Conservation (phyloP, 1,140 invertebrate species). For the Oncopeltus fasciatus region DNA sequence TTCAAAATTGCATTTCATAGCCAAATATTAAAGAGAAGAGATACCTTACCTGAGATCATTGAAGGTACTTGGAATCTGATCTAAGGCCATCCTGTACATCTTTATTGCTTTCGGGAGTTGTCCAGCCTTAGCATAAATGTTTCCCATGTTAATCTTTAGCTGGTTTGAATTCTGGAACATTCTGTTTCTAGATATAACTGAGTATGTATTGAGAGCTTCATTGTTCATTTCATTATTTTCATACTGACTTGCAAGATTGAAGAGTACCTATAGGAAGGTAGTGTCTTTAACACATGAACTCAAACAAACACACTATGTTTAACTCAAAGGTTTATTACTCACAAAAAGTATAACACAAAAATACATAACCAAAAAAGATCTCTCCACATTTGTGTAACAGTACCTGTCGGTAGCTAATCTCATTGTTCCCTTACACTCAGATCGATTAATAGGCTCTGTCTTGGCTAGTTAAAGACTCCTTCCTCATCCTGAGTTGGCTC, state of each 20-base stretch:
- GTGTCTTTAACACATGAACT: too few species aligned
- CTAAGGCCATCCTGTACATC: slow-evolving; percentile 91
- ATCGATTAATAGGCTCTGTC: too few species aligned
- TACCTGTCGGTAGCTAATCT: too few species aligned
- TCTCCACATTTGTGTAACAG: too few species aligned
- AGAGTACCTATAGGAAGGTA: slow-evolving; percentile 58
- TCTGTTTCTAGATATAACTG: slow-evolving; percentile 71
- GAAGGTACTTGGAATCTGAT: slow-evolving; percentile 83
- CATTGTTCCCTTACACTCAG: too few species aligned
- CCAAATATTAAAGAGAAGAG: too few species aligned
- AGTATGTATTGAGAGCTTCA: slow-evolving; percentile 90
- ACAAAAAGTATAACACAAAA: background rate
- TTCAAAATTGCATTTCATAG: background rate
- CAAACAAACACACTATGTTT: too few species aligned
- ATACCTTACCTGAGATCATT: slow-evolving; percentile 73
- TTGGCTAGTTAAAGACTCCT: too few species aligned
- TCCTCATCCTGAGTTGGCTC: too few species aligned
- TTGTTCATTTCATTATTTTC: slow-evolving; percentile 84
- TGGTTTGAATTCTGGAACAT: slow-evolving; percentile 77
- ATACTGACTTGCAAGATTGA: slow-evolving; percentile 89
- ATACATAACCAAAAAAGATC: too few species aligned
- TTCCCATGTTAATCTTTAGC: slow-evolving; percentile 94
- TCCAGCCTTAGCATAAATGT: slow-evolving; percentile 90
- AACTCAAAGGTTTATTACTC: too few species aligned
- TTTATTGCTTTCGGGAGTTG: slow-evolving; percentile 92